These are phyloP conservation scores for Drosophila histrio DNA, from an alignment of 2,888 invertebrate species.

Conservation along the genomic window DNA sequence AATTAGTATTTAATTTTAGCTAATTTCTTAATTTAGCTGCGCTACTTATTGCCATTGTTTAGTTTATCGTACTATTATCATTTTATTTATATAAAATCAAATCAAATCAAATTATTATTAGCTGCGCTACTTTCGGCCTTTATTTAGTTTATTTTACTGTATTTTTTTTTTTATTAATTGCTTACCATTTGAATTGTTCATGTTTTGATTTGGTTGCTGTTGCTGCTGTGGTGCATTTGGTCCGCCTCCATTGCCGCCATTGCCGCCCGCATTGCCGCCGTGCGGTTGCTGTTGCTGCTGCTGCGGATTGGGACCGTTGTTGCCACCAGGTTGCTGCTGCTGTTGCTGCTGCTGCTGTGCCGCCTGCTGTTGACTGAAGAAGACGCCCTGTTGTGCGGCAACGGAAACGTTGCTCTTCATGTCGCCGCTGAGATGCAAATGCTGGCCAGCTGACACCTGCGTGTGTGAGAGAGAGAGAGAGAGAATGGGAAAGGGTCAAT, in stretches of 20 bases:
- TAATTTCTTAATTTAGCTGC: too few relatives aligned
- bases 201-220: slow-evolving; percentile 83
- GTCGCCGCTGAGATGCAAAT: slow-evolving; percentile 91
- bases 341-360: slow-evolving; percentile 84
- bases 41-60: too few relatives aligned
- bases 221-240: slow-evolving; percentile 83
- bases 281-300: slow-evolving; percentile 66
- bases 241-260: slow-evolving; percentile 64
- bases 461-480: not conserved
- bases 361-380: slow-evolving; percentile 86
- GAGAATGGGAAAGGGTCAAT: not conserved
- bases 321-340: slow-evolving; percentile 53
- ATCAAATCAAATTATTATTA: too few relatives aligned
- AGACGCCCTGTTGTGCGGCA: slow-evolving; percentile 94
- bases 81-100: too few relatives aligned
- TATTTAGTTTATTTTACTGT: too few relatives aligned
- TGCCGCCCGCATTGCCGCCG: slow-evolving; percentile 50
- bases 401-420: slow-evolving; percentile 90
- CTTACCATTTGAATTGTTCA: slow-evolving; percentile 83
- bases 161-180: too few relatives aligned
- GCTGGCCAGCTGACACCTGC: slow-evolving; percentile 94
- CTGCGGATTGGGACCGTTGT: slow-evolving; percentile 58
- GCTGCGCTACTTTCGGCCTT: too few relatives aligned
- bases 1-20: too few relatives aligned
- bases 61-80: too few relatives aligned